These are phyloP conservation scores for Gymnosoma rotundatum DNA, from an alignment of 2,888 invertebrate species.

Conservation along the genomic window DNA sequence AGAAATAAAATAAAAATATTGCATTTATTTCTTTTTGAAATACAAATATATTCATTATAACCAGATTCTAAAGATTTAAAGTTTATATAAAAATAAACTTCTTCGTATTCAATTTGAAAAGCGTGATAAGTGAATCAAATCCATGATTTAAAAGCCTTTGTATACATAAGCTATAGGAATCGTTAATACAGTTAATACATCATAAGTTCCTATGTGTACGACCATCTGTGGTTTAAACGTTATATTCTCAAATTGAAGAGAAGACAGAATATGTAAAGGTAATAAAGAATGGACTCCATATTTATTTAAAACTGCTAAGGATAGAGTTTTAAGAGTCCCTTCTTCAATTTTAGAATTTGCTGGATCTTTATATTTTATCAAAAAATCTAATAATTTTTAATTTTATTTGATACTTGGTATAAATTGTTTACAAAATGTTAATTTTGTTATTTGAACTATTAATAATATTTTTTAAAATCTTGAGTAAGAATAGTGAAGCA, in stretches of 20 bases:
- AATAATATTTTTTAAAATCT: conserved; percentile 26
- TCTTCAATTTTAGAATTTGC: conserved; percentile 9
- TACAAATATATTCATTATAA: not conserved
- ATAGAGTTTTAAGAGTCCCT: not conserved
- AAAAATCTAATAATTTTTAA: conserved; percentile 47
- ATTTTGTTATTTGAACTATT: conserved; percentile 35
- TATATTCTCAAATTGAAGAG: conserved; percentile 24
- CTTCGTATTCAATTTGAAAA: conserved; percentile 1
- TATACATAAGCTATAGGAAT: not conserved
- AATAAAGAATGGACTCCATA: conserved; percentile 21
- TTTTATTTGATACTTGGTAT: conserved; percentile 44
- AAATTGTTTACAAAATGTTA: conserved; percentile 49
- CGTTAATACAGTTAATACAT: conserved; percentile 3
- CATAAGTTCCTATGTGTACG: conserved; percentile 21
- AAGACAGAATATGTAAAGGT: conserved; percentile 15
- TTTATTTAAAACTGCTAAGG: not conserved
- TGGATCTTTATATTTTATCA: conserved; percentile 33
- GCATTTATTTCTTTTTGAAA: not conserved
- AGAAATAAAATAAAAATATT: too few relatives aligned
- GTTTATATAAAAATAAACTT: conserved; percentile 2
- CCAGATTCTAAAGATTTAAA: not conserved
- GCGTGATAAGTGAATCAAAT: not conserved
- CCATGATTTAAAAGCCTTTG: conserved; percentile 2
- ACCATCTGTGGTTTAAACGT: conserved; percentile 21
- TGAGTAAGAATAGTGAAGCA: conserved; percentile 51